Percentiles rank a stretch among this genome's conserved stretches.
Evolutionary conservation across 2,797 vertebrate genomes (phyloP).

Genomic region (Protosalanx chinensis): DNA sequence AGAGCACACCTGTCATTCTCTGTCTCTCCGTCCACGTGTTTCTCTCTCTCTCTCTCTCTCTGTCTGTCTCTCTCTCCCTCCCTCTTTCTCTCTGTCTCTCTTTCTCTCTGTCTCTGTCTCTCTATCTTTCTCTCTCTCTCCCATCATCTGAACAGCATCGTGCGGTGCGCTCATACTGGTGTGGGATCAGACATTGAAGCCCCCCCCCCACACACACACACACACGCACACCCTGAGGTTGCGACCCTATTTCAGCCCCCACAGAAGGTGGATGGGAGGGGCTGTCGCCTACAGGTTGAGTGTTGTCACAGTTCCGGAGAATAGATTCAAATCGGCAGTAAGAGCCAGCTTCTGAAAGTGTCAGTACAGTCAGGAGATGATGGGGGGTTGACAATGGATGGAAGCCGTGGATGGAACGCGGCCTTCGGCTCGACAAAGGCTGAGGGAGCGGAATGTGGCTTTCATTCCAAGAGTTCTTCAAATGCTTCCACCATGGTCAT

Average conservation of each 20-base stretch:
- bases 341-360: background rate
- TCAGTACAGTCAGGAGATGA: background rate
- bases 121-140: background rate
- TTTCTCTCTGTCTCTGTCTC: background rate
- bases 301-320: no score
- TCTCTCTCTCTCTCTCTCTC: background rate
- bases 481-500: background rate
- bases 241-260: no score
- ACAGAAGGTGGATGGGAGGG: no score
- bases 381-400: background rate
- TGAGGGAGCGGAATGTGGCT: background rate
- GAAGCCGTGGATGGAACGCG: background rate
- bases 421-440: background rate
- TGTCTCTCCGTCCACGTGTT: background rate
- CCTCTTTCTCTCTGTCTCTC: slow-evolving; percentile 22
- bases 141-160: no score
- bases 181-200: background rate
- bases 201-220: no score
- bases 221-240: no score
- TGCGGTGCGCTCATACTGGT: no score
- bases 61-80: background rate
- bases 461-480: background rate
- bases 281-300: no score
- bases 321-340: no score
- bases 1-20: slow-evolving; percentile 29